A percentile compares a stretch with the other conserved stretches of the same genome.
Evolutionary conservation across 2,113 vertebrate genomes (phyloP).

Genomic region (Leptosomus discolor): DNA sequence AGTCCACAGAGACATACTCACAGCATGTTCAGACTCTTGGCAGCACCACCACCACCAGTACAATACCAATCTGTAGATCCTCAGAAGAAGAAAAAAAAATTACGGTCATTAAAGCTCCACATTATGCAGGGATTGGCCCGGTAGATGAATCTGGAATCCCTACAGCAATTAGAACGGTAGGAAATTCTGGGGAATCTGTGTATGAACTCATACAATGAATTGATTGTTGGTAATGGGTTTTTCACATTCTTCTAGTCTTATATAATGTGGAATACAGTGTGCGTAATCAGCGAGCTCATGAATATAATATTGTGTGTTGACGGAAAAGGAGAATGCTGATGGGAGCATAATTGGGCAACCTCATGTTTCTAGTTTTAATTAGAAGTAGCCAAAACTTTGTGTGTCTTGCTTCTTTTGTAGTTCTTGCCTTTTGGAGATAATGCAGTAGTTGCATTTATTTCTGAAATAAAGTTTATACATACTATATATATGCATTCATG

Average conservation of each 20-base stretch:
- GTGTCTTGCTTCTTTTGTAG: background rate
- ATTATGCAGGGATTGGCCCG: conserved; percentile 93
- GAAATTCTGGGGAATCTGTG: conserved; percentile 57
- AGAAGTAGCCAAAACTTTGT: conserved; percentile 29
- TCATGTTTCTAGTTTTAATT: conserved; percentile 48
- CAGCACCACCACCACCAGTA: conserved; percentile 71
- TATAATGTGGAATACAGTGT: conserved; percentile 55
- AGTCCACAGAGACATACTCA: conserved; percentile 75
- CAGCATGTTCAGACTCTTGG: conserved; percentile 82
- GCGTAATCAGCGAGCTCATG: conserved; percentile 46
- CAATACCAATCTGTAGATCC: conserved; percentile 89
- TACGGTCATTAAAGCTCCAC: conserved; percentile 92
- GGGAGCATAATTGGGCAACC: conserved; percentile 30
- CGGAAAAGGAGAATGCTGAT: background rate
- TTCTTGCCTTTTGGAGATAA: background rate
- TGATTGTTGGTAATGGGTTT: conserved; percentile 66
- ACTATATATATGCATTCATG: accelerated
- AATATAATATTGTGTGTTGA: conserved; percentile 57
- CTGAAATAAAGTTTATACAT: background rate
- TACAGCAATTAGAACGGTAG: conserved; percentile 95
- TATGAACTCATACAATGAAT: conserved; percentile 66
- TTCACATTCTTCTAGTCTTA: conserved; percentile 70
- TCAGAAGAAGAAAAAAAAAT: conserved; percentile 93
- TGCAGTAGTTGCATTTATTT: background rate
- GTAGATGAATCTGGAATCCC: conserved; percentile 95